Base-by-base conservation (phyloP, 2,888 invertebrate genomes). In the Thymelicus acteon region DNA sequence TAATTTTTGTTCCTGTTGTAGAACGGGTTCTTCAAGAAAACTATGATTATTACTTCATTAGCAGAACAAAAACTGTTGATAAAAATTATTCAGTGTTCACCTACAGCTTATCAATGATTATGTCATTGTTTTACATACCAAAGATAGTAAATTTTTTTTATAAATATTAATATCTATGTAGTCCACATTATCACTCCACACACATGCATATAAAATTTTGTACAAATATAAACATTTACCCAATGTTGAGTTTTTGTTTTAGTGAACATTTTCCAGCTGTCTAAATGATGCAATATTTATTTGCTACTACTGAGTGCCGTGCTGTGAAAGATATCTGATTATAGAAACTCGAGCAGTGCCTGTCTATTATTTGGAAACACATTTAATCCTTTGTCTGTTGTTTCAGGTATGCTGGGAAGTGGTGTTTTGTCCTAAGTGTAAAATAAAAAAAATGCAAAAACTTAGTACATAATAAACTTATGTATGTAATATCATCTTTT, bases 231-330 rank as follows among this genome's bases (percentile, higher is more conserved):
- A 40, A 40, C 19, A 52, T 49, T 39, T 44, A 40, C 10, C 5
- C 31, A 31, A 39, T 7, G 3, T 61, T 5, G 31, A 31, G 31
- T 7, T 61, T 61, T 44, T 12, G 5, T 39, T 15, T 37, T 15
- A 6, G 8, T 13, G 39, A 64, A 63, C n/a, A 13, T 67, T 67
- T 47, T 47, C 2, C n/a, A 15, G 13, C 7, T 15, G 24, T 54
- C 68, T 72, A 81, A 78, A 87, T 93, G 93, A 93, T 93, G 92
- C 85, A 76, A 84, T 72, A 76, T 76, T 70, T 89, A 93, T 93
- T 93, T 93, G 93, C 93, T 93, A 93, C 93, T 93, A 80, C 93
- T 91, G 93, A 93, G 77, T 88, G 93, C 92, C 88, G 79, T 93
- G 93, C 92, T 88, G 88, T 85, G 60, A 87, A 75, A 78, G 74